Percentiles rank a stretch among this genome's conserved stretches.
Conservation (phyloP, 2,888 invertebrate species). For the Drosophila cyrtoloma region DNA sequence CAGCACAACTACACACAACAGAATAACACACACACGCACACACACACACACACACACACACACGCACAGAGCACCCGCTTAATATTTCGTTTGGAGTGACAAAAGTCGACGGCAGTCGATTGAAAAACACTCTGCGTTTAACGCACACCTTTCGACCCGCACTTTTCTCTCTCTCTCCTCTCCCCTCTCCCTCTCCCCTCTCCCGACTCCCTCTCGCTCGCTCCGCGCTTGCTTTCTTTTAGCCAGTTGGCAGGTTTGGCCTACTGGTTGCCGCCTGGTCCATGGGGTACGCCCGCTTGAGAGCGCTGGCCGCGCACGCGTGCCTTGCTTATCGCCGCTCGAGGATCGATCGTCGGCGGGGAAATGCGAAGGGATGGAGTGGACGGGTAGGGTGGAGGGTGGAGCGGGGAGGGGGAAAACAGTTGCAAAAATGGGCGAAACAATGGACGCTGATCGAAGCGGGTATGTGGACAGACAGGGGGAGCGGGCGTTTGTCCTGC, state of each 20-base stretch:
- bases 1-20: background rate
- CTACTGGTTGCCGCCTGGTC: constrained; percentile 11
- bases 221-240: constrained; percentile 2
- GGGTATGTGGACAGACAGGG: constrained; percentile 2
- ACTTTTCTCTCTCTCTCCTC: constrained; percentile 42
- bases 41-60: constrained; percentile 6
- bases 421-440: constrained; percentile 66
- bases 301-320: constrained; percentile 62
- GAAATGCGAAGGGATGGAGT: background rate
- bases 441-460: constrained; percentile 32
- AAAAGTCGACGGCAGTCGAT: constrained; percentile 55
- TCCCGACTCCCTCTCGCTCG: background rate
- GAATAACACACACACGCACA: background rate
- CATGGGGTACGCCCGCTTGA: constrained; percentile 53
- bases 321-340: constrained; percentile 53
- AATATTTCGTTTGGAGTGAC: constrained; percentile 50
- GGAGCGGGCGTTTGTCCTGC: constrained; percentile 42
- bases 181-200: background rate
- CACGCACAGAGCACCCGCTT: constrained; percentile 60
- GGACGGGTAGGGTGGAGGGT: background rate
- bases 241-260: constrained; percentile 3
- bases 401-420: constrained; percentile 38
- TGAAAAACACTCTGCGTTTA: constrained; percentile 27
- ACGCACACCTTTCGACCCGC: constrained; percentile 78
- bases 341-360: constrained; percentile 9